Evolutionary conservation across 1,140 invertebrate species (phyloP).

Genomic region (Lepidurus couesii): DNA sequence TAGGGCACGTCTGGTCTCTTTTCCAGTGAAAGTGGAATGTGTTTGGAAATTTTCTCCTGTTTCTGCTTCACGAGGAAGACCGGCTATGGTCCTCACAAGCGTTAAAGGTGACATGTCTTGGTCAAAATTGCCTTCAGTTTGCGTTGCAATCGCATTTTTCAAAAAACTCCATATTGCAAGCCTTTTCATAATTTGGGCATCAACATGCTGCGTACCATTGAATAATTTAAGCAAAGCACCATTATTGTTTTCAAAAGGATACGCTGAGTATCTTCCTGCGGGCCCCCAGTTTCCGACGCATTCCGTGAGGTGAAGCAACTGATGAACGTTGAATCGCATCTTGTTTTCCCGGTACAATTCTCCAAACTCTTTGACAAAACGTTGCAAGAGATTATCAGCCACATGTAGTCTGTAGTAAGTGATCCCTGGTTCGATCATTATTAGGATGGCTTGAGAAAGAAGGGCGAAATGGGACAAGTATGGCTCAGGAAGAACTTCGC

Average conservation of each 20-base stretch:
- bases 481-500: not conserved
- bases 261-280: not conserved
- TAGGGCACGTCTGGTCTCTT: not conserved
- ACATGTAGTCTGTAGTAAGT: not conserved
- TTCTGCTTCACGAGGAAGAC: not conserved
- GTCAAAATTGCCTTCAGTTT: not conserved
- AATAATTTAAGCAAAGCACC: slow-evolving; percentile 26
- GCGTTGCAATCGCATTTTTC: slow-evolving; percentile 18
- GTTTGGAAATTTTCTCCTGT: slow-evolving; percentile 4
- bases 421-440: not conserved
- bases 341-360: not conserved
- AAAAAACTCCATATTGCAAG: not conserved
- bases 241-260: slow-evolving; percentile 24
- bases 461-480: not conserved
- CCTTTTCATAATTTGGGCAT: not conserved
- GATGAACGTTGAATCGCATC: slow-evolving; percentile 6
- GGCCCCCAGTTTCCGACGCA: slow-evolving; percentile 20
- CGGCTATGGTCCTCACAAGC: not conserved
- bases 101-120: not conserved
- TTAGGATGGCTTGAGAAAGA: slow-evolving; percentile 10
- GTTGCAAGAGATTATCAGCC: not conserved
- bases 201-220: slow-evolving; percentile 21
- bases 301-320: slow-evolving; percentile 1
- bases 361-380: not conserved
- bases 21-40: not conserved